phyloP scores from a whole-genome alignment of 2,888 invertebrate species.

The Heliconius erato region DNA sequence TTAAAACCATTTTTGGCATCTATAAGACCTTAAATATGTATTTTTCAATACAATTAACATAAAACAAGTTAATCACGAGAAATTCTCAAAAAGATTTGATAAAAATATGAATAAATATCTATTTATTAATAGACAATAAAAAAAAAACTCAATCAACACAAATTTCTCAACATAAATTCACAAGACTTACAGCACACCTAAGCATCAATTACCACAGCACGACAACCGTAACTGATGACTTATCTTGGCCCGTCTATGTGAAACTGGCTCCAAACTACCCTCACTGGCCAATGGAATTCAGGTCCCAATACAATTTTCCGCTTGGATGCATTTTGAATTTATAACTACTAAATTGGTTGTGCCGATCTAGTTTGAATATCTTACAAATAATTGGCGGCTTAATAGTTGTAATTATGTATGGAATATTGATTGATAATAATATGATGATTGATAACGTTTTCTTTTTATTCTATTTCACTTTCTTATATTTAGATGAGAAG shows the following conservation, averaged over 20 bases:
- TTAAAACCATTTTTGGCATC: too few species aligned
- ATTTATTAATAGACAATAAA: too few species aligned
- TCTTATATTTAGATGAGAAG: too few species aligned
- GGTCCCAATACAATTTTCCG: conserved; percentile 83
- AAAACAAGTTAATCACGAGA: too few species aligned
- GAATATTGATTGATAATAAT: background rate
- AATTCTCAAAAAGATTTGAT: too few species aligned
- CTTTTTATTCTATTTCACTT: too few species aligned
- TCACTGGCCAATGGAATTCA: conserved; percentile 65
- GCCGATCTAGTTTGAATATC: conserved; percentile 82
- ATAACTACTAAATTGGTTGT: conserved; percentile 84
- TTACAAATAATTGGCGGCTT: conserved; percentile 76
- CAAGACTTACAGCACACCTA: conserved; percentile 26
- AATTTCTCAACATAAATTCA: conserved; percentile 10
- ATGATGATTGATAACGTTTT: too few species aligned
- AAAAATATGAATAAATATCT: too few species aligned
- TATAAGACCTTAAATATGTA: too few species aligned
- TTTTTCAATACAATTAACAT: too few species aligned
- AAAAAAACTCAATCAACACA: too few species aligned
- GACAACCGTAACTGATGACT: conserved; percentile 44
- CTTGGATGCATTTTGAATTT: conserved; percentile 84
- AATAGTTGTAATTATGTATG: conserved; percentile 57
- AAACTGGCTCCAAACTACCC: conserved; percentile 53
- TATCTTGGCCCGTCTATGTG: conserved; percentile 52
- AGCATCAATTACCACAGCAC: conserved; percentile 41